Base-by-base conservation (phyloP, 2,113 vertebrate genomes). In the Dipodomys ordii region DNA sequence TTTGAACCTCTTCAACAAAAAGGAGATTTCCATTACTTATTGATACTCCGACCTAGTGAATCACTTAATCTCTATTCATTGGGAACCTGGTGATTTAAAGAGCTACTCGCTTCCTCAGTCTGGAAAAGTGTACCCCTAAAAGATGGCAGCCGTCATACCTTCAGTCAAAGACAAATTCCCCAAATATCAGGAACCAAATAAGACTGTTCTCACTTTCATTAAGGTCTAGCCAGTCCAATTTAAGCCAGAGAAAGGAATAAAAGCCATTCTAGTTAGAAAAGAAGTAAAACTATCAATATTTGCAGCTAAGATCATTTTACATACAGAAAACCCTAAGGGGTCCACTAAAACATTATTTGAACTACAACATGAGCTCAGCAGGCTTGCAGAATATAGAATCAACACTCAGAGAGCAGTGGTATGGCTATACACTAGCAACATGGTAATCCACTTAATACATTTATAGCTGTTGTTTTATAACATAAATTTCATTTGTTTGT, bases 1-100 rank as follows among this genome's bases (percentile, higher is more conserved):
- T 96, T 94, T 79, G 77, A 83, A 79, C 7, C 22, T 92, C 71
- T 94, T 90, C 79, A 85, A 95, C 87, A 90, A 94, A 93, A 96
- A 93, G 30, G 72, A 86, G 15, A 57, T 90, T 94, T 79, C 65
- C 77, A 60, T 69, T 80, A 19, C 65, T 72, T 95, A 76, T 93
- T 96, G 87, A 88, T 32, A 87, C 35, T 90, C 74, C 69, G 89
- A 64, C 11, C 27, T 64, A 77, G 39, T 82, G 73, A 88, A 30
- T 79, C 44, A 71, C 46, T 82, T 94, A 77, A 25, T 87, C 76
- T 85, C 65, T 85, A 27, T 60, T 85, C 65, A 73, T 2, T 60
- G 7, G 62, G 19, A 7, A 35, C 7, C 64, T 62, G 27, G 62
- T 19, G 23, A 30, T 76, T 74, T 18, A 49, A 49, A 49, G 49